Percentiles rank a stretch among this genome's conserved stretches.
These are phyloP conservation scores for Paramormyrops hopkinsi DNA, from an alignment of 2,797 vertebrate species.

Conservation along the genomic window DNA sequence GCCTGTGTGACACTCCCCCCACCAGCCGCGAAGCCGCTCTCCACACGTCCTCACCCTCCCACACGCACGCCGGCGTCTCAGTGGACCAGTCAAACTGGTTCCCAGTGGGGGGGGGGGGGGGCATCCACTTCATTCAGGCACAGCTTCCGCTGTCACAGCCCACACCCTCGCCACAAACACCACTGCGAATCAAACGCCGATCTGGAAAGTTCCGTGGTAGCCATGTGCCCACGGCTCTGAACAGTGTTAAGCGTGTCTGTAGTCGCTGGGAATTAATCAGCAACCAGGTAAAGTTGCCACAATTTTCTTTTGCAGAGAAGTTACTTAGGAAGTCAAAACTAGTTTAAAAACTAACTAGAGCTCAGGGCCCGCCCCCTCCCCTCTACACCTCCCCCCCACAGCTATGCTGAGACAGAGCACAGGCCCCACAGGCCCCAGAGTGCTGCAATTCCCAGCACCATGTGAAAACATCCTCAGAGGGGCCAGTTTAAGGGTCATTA, in stretches of 20 bases:
- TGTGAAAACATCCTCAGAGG: slow-evolving; percentile 46
- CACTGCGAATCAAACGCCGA: not conserved
- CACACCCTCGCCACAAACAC: not conserved
- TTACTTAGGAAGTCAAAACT: not conserved
- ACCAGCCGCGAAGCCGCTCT: not conserved
- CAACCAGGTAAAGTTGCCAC: not conserved
- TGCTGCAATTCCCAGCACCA: slow-evolving; percentile 25
- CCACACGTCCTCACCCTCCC: slow-evolving; percentile 25
- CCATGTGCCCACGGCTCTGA: not conserved
- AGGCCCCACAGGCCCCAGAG: not conserved
- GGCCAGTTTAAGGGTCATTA: slow-evolving; percentile 55
- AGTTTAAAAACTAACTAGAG: not conserved
- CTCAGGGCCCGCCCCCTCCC: not conserved
- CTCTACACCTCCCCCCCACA: not conserved
- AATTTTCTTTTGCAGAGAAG: not conserved
- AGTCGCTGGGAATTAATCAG: not conserved
- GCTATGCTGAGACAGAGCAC: not conserved
- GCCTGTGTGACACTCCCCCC: not conserved
- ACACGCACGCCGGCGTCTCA: slow-evolving; percentile 34
- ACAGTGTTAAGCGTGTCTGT: not conserved
- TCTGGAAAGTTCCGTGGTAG: not conserved
- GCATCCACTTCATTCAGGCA: slow-evolving; percentile 25
- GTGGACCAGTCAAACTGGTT: slow-evolving; percentile 64
- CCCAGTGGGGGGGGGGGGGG: slow-evolving; percentile 40
- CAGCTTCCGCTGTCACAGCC: slow-evolving; percentile 19